Percentiles rank a stretch among this genome's conserved stretches.
phyloP scores from a whole-genome alignment of 2,797 vertebrate genomes.

The Pachyuromys duprasi region DNA sequence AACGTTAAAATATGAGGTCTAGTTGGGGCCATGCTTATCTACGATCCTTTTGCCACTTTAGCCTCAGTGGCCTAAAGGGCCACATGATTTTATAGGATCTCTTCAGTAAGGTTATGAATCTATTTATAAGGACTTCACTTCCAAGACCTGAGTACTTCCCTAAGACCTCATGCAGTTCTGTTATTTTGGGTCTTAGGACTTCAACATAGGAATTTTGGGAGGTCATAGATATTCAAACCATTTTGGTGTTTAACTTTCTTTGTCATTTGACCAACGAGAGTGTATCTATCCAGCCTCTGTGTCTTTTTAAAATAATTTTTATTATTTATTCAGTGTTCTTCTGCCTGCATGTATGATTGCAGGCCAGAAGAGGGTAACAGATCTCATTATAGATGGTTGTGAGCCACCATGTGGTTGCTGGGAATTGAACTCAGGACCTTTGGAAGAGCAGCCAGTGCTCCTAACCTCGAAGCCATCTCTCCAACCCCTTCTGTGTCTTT shows the following conservation, averaged over 20 bases:
- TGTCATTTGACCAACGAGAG: background rate
- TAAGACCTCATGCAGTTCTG: background rate
- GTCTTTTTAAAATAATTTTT: too few relatives aligned
- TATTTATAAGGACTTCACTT: background rate
- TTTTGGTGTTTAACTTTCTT: conserved; percentile 47
- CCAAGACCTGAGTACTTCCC: background rate
- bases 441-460: too few relatives aligned
- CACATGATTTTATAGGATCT: too few relatives aligned
- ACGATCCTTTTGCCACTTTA: background rate
- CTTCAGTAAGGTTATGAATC: background rate
- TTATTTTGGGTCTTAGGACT: background rate
- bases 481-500: too few relatives aligned
- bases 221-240: background rate
- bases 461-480: too few relatives aligned
- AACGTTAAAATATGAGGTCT: background rate
- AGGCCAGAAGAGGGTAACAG: too few relatives aligned
- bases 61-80: background rate
- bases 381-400: too few relatives aligned
- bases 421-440: too few relatives aligned
- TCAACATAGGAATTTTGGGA: background rate
- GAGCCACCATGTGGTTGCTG: too few relatives aligned
- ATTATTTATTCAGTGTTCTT: too few relatives aligned
- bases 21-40: background rate
- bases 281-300: background rate
- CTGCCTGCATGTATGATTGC: too few relatives aligned